Conservation (phyloP, 2,888 invertebrate species). For the Rhamphomyia laevipes region DNA sequence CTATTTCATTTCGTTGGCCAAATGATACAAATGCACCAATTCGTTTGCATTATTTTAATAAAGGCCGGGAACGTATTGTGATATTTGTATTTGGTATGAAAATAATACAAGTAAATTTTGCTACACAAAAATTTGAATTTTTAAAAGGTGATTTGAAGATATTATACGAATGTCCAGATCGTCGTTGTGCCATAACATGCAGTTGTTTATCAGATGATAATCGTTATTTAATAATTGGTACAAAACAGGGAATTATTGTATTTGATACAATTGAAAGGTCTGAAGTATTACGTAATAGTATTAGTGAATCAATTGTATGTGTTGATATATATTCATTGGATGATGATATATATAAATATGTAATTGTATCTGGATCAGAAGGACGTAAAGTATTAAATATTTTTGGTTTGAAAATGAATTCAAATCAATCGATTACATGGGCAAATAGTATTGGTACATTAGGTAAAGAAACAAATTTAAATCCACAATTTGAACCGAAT, state of each 20-base stretch:
- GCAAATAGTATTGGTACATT: constrained; percentile 17
- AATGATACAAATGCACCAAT: constrained; percentile 12
- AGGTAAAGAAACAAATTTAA: constrained; percentile 15
- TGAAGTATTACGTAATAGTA: constrained; percentile 28
- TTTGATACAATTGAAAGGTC: constrained; percentile 22
- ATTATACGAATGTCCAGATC: constrained; percentile 17
- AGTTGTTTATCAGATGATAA: constrained; percentile 26
- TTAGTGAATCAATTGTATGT: constrained; percentile 29
- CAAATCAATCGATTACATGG: constrained; percentile 23
- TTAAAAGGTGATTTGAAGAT: constrained; percentile 15
- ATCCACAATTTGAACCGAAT: constrained; percentile 25
- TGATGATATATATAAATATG: constrained; percentile 26
- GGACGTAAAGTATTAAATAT: constrained; percentile 25
- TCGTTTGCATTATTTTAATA: constrained; percentile 7
- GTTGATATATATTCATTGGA: constrained; percentile 30
- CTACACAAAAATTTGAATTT: constrained; percentile 13
- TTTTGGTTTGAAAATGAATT: constrained; percentile 23
- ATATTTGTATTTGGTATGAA: constrained; percentile 21
- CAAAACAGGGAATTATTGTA: constrained; percentile 29
- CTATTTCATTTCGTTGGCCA: constrained; percentile 19
- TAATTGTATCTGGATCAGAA: constrained; percentile 29
- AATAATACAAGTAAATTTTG: constrained; percentile 21
- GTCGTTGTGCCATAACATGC: constrained; percentile 23
- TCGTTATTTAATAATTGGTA: constrained; percentile 30
- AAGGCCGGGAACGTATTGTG: constrained; percentile 4